phyloP scores from a whole-genome alignment of 1,140 invertebrate species.

The Drosophila ironensis region DNA sequence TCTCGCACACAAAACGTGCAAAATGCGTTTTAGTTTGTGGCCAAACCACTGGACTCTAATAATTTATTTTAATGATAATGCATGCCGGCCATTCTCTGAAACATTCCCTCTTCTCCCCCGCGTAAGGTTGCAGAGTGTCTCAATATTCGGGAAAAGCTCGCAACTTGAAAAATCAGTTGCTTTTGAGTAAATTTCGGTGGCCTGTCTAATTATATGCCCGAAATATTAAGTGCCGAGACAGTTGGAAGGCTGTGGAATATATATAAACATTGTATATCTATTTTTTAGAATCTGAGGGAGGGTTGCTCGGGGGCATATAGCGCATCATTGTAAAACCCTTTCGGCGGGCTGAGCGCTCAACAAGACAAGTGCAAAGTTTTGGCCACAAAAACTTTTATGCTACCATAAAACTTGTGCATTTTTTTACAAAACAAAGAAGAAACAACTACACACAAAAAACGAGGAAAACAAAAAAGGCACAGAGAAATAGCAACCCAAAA shows the following conservation, averaged over 20 bases:
- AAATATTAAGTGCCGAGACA: slow-evolving; percentile 64
- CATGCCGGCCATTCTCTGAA: slow-evolving; percentile 57
- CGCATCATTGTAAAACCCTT: slow-evolving; percentile 77
- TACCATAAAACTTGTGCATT: slow-evolving; percentile 77
- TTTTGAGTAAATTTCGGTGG: slow-evolving; percentile 12
- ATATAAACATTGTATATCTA: too few relatives aligned
- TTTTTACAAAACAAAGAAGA: slow-evolving; percentile 74
- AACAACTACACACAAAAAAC: slow-evolving; percentile 40
- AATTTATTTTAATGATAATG: slow-evolving; percentile 82
- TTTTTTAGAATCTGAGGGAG: too few relatives aligned
- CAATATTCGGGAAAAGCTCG: too few relatives aligned
- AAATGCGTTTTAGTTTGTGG: slow-evolving; percentile 64
- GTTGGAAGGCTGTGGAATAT: slow-evolving; percentile 5
- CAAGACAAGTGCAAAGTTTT: slow-evolving; percentile 78
- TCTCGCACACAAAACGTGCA: slow-evolving; percentile 71
- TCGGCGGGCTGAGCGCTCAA: slow-evolving; percentile 43
- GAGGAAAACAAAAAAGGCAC: background rate
- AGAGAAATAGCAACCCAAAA: slow-evolving; percentile 24
- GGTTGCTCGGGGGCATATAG: slow-evolving; percentile 24
- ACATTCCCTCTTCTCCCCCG: too few relatives aligned
- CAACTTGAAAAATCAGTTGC: slow-evolving; percentile 12
- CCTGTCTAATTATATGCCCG: slow-evolving; percentile 59
- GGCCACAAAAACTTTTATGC: slow-evolving; percentile 71
- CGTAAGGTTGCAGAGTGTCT: too few relatives aligned
- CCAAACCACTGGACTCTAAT: slow-evolving; percentile 59